Evolutionary conservation across 1,140 invertebrate genomes (phyloP), one percentile per base, ranked within the genome.

Genomic region (Cyrtorhinus lividipennis): DNA sequence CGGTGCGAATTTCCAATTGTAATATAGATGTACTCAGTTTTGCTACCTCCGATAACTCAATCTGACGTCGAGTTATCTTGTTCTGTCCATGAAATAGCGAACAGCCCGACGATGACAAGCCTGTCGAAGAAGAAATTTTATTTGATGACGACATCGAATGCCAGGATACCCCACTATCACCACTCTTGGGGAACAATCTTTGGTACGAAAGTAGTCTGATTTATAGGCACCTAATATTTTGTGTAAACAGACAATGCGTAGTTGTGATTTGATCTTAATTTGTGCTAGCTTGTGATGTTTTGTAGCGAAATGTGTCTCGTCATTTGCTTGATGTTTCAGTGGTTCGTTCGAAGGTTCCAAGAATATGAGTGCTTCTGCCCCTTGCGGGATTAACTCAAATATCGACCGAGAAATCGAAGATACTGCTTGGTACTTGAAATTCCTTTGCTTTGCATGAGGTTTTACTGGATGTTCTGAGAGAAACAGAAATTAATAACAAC

Each of bases 331-430:
- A 10, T 30, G 48, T 73, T 72, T 38, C 69, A 77, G 75, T 64
- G 72, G 70, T 23, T 80, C 80, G 67, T 77, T 90, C 69, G 82
- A 85, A 67, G 78, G 82, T 1, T 84, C 82, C 1, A 81, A 83
- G 71, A 78, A 81, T 0, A 77, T 91, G 67, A 90, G 87, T 67
- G 83, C 84, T 74, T 92, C 88, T 0, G 89, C 89, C 1, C 88
- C 90, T 0, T 87, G 87, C 64, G 87, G 87, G 24, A 90, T 92
- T 66, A 90, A 91, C 71, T 75, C 86, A n/a, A 87, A 90, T 56
- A 63, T 53, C 15, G 25, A 56, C 0, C 38, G 61, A 64, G 25
- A 65, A 53, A 18, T 10, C 48, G 48, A 53, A 53, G 56, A 58
- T 10, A 10, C 56, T 58, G 56, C 8, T 8, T 2, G 25, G 56